Conservation (phyloP, 2,797 vertebrate genomes). For the Sebastes nivosus region DNA sequence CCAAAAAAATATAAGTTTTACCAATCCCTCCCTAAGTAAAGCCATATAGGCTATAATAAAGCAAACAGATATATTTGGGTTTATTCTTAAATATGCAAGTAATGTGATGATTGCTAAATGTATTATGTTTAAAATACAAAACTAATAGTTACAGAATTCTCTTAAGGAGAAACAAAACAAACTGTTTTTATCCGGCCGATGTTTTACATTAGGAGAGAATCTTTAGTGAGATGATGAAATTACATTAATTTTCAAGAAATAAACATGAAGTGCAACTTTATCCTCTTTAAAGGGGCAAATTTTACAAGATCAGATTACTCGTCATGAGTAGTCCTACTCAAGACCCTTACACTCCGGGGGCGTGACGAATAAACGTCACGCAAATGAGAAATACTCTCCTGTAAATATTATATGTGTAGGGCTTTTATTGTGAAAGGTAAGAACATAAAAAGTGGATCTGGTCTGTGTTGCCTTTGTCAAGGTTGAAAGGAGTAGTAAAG, state of each 20-base stretch:
- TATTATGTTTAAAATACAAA: background rate
- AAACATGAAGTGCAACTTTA: background rate
- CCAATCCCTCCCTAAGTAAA: background rate
- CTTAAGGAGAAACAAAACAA: background rate
- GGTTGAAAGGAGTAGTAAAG: too few relatives aligned
- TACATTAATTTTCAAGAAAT: background rate
- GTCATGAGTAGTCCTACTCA: background rate
- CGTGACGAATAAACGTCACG: fast-evolving
- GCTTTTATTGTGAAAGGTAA: too few relatives aligned
- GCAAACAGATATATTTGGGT: background rate
- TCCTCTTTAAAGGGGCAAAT: background rate
- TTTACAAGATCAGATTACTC: background rate
- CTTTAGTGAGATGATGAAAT: background rate
- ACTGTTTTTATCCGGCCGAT: background rate
- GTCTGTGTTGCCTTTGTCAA: too few relatives aligned
- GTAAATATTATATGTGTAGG: too few relatives aligned
- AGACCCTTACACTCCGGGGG: too few relatives aligned
- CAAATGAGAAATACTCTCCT: too few relatives aligned
- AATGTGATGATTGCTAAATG: background rate
- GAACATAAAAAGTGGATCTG: too few relatives aligned
- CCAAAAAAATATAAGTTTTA: background rate
- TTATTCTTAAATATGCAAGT: background rate
- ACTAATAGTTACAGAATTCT: background rate
- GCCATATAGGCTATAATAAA: background rate
- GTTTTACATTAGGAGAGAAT: background rate